phyloP scores from a whole-genome alignment of 2,113 vertebrate genomes.

The Poeciliopsis turrubarensis region DNA sequence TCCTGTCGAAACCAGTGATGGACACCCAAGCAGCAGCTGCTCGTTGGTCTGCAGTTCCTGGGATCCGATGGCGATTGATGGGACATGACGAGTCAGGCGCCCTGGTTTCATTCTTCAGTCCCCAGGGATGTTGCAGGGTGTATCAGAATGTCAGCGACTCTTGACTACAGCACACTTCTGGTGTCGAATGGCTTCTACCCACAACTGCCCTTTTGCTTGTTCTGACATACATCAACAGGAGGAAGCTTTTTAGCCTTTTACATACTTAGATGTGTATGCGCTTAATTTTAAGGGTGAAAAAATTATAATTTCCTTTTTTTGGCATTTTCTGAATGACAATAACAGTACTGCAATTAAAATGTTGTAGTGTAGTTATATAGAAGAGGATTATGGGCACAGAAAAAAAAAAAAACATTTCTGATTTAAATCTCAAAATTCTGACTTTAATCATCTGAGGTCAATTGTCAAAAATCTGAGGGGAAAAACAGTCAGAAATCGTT shows the following conservation, averaged over 20 bases:
- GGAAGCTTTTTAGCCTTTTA: conserved; percentile 8
- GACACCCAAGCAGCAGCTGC: conserved; percentile 69
- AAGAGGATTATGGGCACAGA: too few relatives aligned
- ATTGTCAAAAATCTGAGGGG: too few relatives aligned
- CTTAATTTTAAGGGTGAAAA: not conserved
- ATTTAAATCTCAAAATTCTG: too few relatives aligned
- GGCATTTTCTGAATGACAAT: conserved; percentile 11
- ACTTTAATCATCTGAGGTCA: too few relatives aligned
- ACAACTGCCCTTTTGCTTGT: conserved; percentile 40
- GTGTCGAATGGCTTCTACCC: conserved; percentile 65
- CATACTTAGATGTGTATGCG: not conserved
- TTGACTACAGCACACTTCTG: conserved; percentile 73
- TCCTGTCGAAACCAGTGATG: conserved; percentile 77
- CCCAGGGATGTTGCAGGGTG: conserved; percentile 69
- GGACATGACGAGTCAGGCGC: conserved; percentile 63
- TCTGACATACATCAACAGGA: conserved; percentile 26
- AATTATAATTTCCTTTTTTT: conserved; percentile 3
- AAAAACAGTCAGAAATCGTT: too few relatives aligned
- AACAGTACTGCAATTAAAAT: conserved; percentile 16
- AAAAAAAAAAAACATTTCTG: too few relatives aligned
- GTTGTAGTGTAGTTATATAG: not conserved
- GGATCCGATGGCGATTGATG: conserved; percentile 65
- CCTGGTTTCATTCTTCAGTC: conserved; percentile 70
- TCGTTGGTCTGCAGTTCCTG: conserved; percentile 54
- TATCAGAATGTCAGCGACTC: conserved; percentile 69